A percentile compares a stretch with the other conserved stretches of the same genome.
Evolutionary conservation across 2,888 invertebrate genomes (phyloP).

Genomic region (Ichneumon xanthorius): DNA sequence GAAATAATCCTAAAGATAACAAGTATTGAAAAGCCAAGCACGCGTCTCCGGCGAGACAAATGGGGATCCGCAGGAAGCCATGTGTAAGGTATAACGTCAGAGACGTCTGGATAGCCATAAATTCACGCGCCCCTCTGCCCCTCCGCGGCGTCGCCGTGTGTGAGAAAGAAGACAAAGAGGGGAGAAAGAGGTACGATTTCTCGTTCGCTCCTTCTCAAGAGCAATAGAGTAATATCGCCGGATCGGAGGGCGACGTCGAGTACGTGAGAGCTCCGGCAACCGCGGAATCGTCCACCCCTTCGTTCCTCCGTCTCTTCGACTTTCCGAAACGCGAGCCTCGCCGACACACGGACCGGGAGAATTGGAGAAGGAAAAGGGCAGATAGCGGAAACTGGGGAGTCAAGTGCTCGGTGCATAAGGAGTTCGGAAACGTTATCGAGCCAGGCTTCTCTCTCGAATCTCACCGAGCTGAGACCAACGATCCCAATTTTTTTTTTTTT

Average conservation of each 20-base stretch:
- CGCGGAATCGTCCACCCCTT: slow-evolving; percentile 48
- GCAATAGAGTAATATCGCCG: slow-evolving; percentile 62
- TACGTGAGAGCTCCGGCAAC: slow-evolving; percentile 57
- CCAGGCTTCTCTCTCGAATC: slow-evolving; percentile 29
- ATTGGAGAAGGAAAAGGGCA: slow-evolving; percentile 16
- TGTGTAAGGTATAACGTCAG: slow-evolving; percentile 47
- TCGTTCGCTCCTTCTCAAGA: slow-evolving; percentile 5
- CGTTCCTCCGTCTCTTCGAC: slow-evolving; percentile 26
- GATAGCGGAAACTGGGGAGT: slow-evolving; percentile 49
- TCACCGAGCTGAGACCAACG: slow-evolving; percentile 5
- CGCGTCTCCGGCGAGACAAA: slow-evolving; percentile 60
- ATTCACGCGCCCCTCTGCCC: slow-evolving; percentile 37
- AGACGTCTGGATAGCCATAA: slow-evolving; percentile 62
- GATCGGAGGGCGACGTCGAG: slow-evolving; percentile 59
- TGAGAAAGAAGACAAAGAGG: slow-evolving; percentile 21
- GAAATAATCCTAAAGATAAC: not conserved
- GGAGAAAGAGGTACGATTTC: too few species aligned
- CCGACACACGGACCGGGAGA: not conserved
- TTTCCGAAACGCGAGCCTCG: not conserved
- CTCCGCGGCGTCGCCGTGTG: slow-evolving; percentile 5
- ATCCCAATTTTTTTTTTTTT: slow-evolving; percentile 4
- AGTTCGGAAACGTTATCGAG: slow-evolving; percentile 58
- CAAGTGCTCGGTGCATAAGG: slow-evolving; percentile 49
- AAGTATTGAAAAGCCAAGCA: slow-evolving; percentile 36
- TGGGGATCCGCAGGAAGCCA: slow-evolving; percentile 50